Evolutionary conservation across 2,888 invertebrate species (phyloP), one percentile per base, ranked within the genome.

Genomic region (Nebria salina): DNA sequence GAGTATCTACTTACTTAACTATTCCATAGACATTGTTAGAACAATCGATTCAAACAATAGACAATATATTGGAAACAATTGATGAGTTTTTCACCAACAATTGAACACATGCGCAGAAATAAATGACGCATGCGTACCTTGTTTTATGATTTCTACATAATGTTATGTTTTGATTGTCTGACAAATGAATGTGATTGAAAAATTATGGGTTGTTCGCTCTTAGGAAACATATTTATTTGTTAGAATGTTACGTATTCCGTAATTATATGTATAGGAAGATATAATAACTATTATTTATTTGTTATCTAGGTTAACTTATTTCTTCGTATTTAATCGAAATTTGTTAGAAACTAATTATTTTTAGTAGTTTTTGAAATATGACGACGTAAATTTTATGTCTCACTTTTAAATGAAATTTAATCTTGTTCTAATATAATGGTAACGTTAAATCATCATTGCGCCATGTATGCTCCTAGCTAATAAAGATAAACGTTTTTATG

Each of bases 31-130:
- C 54, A 13, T 54, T 54, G 8, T 13, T 54, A 8, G 8, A 7
- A 54, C 54, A 54, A 54, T 54, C 54, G 54, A 54, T 7, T 54
- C 54, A 54, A 54, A 54, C 54, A 54, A 54, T 54, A 54, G 54
- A 13, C 54, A 54, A 54, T 54, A 8, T 54, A 54, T 54, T 54
- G 54, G 54, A 54, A 54, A 54, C 54, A 54, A 54, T 54, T 54
- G 54, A 54, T 54, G 54, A 8, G 11, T 54, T 54, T 34, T 34
- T 34, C 13, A 54, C 54, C 54, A 54, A 54, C 54, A 54, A 54
- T 54, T 54, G 54, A 54, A 54, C 54, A 54, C 54, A 54, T 54
- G 54, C 54, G 54, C 54, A 54, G 54, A 54, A 54, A 54, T 54
- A 54, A 54, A 54, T 54, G 54, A 54, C 54, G 54, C 54, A 54